Base-by-base conservation (phyloP, 2,888 invertebrate genomes). In the Oscheius sp. region DNA sequence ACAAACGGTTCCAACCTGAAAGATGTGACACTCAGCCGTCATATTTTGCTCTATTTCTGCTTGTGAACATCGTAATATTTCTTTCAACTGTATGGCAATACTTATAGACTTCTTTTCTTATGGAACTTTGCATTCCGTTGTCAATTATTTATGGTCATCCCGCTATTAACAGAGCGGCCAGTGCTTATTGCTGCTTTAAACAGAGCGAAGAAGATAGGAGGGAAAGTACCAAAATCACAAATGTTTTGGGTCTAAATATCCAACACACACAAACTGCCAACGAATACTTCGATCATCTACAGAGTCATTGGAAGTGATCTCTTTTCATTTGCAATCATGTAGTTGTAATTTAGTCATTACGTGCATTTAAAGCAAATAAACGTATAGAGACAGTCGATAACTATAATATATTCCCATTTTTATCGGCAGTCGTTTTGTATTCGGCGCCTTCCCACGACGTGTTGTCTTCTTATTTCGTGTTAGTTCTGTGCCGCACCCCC, bases 61-160 rank as follows among this genome's bases (percentile, higher is more conserved):
- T 55, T 1, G 56, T 69, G 9, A 52, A 69, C n/a, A 23, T 52
- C 9, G 69, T 69, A 41, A 69, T 5, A 25, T 66, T 45, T 5
- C 21, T 64, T 23, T 46, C 5, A 23, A 9, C 18, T 7, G 13
- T n/a, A 13, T 46, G n/a, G 7, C 1, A 9, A 46, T 25, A 52
- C 27, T 6, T n/a, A 55, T 18, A 69, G 69, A 35, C 55, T 9
- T 69, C 69, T 13, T 27, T 23, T 21, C 18, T 53, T 2, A 53
- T 69, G 53, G 69, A 69, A 25, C 18, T 53, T 21, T 55, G 69
- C 55, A 69, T 69, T 43, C 69, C 69, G 2, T 23, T 55, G 23
- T 69, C 55, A 16, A 56, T 69, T 41, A 53, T 69, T 18, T 69
- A 43, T 23, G 29, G 52, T 12, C 69, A 69, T 35, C 69, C 69